Conservation (phyloP, 2,888 invertebrate genomes). For the Acleris emargana region DNA sequence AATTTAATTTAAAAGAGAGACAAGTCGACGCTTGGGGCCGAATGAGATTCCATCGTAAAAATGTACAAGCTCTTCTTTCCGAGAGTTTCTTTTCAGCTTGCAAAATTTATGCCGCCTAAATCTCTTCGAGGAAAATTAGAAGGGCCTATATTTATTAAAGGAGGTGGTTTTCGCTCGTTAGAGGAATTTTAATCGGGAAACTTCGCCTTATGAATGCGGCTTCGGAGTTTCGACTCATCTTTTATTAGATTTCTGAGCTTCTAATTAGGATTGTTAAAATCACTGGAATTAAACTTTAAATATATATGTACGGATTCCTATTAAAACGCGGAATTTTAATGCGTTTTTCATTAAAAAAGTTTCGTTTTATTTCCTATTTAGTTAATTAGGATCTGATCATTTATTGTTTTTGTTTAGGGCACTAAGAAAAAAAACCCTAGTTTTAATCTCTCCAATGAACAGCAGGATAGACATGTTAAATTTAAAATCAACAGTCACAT, state of each 20-base stretch:
- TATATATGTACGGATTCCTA: conserved; percentile 49
- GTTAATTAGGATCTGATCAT: not conserved
- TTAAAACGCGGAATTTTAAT: conserved; percentile 33
- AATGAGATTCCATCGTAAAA: conserved; percentile 81
- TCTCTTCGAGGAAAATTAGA: conserved; percentile 81
- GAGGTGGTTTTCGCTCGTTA: conserved; percentile 78
- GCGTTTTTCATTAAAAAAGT: conserved; percentile 18
- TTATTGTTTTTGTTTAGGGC: not conserved
- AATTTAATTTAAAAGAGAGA: conserved; percentile 85
- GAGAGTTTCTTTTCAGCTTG: conserved; percentile 80
- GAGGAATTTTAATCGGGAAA: conserved; percentile 81
- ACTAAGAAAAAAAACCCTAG: no score
- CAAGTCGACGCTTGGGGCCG: conserved; percentile 78
- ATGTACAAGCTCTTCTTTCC: conserved; percentile 81
- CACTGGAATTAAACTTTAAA: conserved; percentile 70
- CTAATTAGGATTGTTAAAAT: conserved; percentile 77
- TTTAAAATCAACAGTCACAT: no score
- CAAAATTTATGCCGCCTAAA: conserved; percentile 80
- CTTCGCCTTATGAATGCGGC: conserved; percentile 80
- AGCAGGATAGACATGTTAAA: no score
- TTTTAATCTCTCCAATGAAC: no score
- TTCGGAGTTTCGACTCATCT: conserved; percentile 76
- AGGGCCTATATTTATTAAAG: conserved; percentile 80
- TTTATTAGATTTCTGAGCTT: conserved; percentile 76
- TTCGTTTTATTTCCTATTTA: no score